Evolutionary conservation across 2,797 vertebrate species (phyloP).

Genomic region (Labroides dimidiatus): DNA sequence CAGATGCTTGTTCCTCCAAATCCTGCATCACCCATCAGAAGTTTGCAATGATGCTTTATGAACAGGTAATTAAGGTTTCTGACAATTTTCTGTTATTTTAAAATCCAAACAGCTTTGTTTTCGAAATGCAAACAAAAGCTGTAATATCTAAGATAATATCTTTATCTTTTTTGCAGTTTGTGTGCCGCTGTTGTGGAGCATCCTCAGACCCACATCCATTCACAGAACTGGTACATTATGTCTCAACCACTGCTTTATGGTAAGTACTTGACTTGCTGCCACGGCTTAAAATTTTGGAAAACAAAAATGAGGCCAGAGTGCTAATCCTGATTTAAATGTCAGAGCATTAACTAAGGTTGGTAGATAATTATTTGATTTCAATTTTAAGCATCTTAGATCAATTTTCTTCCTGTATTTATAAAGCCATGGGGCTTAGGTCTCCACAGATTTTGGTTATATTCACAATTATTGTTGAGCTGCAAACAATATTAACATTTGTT

Average conservation of each 20-base stretch:
- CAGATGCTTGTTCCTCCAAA: slow-evolving; percentile 94
- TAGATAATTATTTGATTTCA: slow-evolving; percentile 28
- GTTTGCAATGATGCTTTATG: slow-evolving; percentile 99
- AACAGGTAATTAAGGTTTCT: slow-evolving; percentile 85
- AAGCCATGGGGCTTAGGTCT: neutral
- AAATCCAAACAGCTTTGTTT: too few species aligned
- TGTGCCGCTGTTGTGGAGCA: slow-evolving; percentile 95
- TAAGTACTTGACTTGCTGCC: slow-evolving; percentile 78
- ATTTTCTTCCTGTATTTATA: slow-evolving; percentile 5
- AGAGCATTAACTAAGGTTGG: slow-evolving; percentile 41
- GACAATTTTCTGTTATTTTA: neutral
- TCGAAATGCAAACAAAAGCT: neutral
- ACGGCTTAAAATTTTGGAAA: slow-evolving; percentile 34
- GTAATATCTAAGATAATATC: neutral
- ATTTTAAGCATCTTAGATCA: slow-evolving; percentile 26
- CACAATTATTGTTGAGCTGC: neutral
- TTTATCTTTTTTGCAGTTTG: slow-evolving; percentile 85
- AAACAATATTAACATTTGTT: neutral
- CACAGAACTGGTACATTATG: slow-evolving; percentile 96
- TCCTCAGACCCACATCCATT: slow-evolving; percentile 97
- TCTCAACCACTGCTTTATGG: slow-evolving; percentile 97
- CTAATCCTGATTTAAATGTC: slow-evolving; percentile 55
- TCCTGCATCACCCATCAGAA: slow-evolving; percentile 98
- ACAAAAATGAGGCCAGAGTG: slow-evolving; percentile 39
- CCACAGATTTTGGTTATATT: neutral